phyloP scores from a whole-genome alignment of 1,140 invertebrate genomes.

The Formica selysi region DNA sequence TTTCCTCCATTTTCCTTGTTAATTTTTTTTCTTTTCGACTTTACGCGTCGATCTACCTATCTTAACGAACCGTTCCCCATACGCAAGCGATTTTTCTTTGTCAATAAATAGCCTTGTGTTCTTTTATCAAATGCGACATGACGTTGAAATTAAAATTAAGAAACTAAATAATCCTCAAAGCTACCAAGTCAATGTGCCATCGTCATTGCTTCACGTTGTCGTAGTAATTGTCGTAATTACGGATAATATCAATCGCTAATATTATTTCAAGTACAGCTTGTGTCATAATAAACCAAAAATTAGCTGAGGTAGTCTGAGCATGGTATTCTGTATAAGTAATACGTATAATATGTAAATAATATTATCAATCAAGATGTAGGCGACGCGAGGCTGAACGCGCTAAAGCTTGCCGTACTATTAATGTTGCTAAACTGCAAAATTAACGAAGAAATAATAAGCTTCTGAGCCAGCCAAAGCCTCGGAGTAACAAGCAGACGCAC shows the following conservation, averaged over 20 bases:
- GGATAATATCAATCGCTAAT: background rate
- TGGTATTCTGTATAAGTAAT: slow-evolving; percentile 60
- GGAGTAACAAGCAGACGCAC: slow-evolving; percentile 71
- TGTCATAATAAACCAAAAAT: slow-evolving; percentile 34
- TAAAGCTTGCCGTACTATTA: slow-evolving; percentile 77
- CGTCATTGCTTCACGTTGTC: background rate
- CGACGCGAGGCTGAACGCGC: slow-evolving; percentile 76
- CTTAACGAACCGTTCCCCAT: slow-evolving; percentile 43
- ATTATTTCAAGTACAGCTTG: slow-evolving; percentile 24
- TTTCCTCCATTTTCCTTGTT: slow-evolving; percentile 64
- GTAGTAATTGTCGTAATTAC: background rate
- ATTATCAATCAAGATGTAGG: slow-evolving; percentile 63
- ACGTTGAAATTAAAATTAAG: slow-evolving; percentile 9
- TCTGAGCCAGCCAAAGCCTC: slow-evolving; percentile 78
- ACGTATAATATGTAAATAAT: slow-evolving; percentile 66
- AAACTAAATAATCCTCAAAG: background rate
- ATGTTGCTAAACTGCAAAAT: slow-evolving; percentile 79
- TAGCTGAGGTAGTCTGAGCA: slow-evolving; percentile 60
- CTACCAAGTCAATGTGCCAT: slow-evolving; percentile 15
- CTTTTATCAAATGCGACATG: background rate
- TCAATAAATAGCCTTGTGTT: background rate
- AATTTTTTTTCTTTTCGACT: slow-evolving; percentile 47
- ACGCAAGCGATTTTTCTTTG: slow-evolving; percentile 32
- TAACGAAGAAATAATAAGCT: slow-evolving; percentile 79
- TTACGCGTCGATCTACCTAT: slow-evolving; percentile 9